Conservation (phyloP, 1,140 invertebrate genomes). For the Macrosteles quadrilineatus region DNA sequence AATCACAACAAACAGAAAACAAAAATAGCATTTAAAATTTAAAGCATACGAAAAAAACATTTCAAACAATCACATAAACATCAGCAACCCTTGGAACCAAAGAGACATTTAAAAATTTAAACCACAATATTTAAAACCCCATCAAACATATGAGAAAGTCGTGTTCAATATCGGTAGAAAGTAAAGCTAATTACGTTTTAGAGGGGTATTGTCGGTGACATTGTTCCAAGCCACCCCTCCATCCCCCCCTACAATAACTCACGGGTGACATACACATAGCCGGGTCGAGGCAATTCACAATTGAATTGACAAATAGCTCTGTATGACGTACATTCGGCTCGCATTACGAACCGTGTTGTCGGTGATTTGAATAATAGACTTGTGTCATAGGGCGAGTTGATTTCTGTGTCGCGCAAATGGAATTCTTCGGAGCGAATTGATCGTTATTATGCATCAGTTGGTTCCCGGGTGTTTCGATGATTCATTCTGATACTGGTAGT, state of each 20-base stretch:
- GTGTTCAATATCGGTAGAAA: no score
- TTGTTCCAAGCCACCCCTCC: background rate
- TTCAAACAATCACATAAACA: no score
- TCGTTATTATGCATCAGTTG: slow-evolving; percentile 18
- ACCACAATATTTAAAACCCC: background rate
- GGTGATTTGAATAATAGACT: slow-evolving; percentile 22
- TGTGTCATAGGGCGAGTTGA: background rate
- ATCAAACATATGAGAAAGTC: no score
- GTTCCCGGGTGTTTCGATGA: no score
- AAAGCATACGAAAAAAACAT: no score
- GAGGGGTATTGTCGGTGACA: no score
- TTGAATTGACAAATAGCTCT: slow-evolving; percentile 15
- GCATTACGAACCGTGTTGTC: slow-evolving; percentile 6
- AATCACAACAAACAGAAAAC: no score
- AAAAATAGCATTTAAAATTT: no score
- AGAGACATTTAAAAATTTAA: no score
- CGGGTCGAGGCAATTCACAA: background rate
- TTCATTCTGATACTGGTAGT: no score
- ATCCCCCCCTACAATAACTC: background rate
- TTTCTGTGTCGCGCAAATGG: slow-evolving; percentile 26
- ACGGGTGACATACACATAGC: background rate
- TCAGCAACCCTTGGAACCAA: no score
- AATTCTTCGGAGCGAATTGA: slow-evolving; percentile 20
- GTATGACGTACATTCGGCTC: slow-evolving; percentile 8
- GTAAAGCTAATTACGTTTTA: no score